Conservation (phyloP, 2,113 vertebrate genomes). For the Chloebia gouldiae region DNA sequence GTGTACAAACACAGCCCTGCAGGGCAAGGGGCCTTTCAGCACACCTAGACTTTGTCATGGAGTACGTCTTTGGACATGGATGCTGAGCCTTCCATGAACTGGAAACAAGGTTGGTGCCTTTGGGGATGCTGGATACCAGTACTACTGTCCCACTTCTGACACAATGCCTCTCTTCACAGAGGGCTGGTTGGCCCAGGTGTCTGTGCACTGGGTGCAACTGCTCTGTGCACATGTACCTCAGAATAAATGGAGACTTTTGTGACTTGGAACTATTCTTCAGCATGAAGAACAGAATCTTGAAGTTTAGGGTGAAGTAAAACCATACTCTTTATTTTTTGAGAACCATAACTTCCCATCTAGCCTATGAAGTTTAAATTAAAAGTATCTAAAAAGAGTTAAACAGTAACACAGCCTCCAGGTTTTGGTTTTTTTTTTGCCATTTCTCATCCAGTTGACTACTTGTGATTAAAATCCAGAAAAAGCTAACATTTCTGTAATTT, state of each 20-base stretch:
- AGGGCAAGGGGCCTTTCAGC: neutral
- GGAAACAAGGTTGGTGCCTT: neutral
- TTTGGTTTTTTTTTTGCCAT: neutral
- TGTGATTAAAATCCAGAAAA: neutral
- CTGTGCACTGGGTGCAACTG: neutral
- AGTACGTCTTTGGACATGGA: neutral
- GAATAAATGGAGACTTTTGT: neutral
- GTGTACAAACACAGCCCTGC: neutral
- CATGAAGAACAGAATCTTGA: neutral
- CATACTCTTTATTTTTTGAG: neutral
- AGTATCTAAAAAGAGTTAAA: neutral
- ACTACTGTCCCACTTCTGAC: neutral
- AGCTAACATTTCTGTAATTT: neutral
- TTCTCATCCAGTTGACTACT: neutral
- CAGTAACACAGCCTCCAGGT: neutral
- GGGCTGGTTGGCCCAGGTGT: neutral
- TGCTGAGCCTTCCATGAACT: neutral
- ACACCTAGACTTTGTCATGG: neutral
- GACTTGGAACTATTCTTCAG: neutral
- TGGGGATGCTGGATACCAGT: neutral
- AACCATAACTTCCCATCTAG: neutral
- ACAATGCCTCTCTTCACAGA: neutral
- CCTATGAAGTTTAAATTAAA: neutral
- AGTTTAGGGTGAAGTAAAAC: neutral
- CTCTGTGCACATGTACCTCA: neutral